phyloP scores from a whole-genome alignment of 2,888 invertebrate genomes.

The Ommatoiulus sabulosus region DNA sequence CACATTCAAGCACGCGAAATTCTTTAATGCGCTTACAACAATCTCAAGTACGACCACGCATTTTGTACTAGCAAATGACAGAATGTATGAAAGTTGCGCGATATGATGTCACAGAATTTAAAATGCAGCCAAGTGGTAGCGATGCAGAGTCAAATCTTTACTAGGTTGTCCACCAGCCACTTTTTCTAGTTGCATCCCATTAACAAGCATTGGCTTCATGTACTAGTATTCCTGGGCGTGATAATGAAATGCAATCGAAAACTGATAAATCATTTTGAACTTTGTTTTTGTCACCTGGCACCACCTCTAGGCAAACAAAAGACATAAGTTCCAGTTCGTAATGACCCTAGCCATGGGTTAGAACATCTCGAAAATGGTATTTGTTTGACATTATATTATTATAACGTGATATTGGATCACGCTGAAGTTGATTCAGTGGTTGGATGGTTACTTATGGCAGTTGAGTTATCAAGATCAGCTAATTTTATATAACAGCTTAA shows the following conservation, averaged over 20 bases:
- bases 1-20: background rate
- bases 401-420: no score
- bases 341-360: no score
- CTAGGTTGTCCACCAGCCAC: background rate
- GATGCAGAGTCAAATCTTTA: background rate
- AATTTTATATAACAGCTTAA: no score
- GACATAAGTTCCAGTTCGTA: background rate
- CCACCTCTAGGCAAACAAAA: background rate
- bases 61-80: constrained; percentile 24
- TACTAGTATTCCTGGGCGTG: background rate
- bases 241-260: no score
- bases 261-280: no score
- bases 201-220: background rate
- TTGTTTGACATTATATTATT: no score
- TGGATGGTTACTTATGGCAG: no score
- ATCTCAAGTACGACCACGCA: constrained; percentile 35
- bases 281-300: background rate
- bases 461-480: no score
- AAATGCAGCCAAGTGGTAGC: background rate
- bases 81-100: constrained; percentile 8
- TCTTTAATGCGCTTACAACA: constrained; percentile 14
- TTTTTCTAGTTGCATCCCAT: background rate
- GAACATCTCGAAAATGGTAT: no score
- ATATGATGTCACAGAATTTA: background rate
- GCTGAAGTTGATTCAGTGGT: no score